Conservation (phyloP, 1,140 invertebrate species). For the Planococcus citri region DNA sequence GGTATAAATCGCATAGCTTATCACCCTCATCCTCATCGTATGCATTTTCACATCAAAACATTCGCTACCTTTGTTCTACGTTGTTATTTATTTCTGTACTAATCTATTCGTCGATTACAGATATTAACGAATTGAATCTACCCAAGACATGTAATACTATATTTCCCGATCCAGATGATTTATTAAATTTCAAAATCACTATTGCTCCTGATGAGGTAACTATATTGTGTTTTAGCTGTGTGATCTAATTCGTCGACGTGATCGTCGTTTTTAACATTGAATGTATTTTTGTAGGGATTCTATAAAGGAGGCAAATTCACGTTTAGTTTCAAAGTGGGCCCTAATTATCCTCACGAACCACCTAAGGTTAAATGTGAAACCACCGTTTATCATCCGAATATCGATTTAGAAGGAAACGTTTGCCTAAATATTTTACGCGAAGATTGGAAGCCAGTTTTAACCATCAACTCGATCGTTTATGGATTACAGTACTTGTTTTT, state of each 20-base stretch:
- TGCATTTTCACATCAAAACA: background rate
- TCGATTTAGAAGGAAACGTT: conserved; percentile 88
- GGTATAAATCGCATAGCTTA: conserved; percentile 47
- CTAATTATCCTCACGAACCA: conserved; percentile 91
- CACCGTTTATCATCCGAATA: conserved; percentile 89
- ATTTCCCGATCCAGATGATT: conserved; percentile 91
- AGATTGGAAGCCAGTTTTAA: conserved; percentile 98
- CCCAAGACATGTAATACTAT: conserved; percentile 93
- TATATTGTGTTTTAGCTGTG: conserved; percentile 22
- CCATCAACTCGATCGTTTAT: conserved; percentile 96
- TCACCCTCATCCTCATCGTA: too few species aligned
- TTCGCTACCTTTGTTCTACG: background rate
- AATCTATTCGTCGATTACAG: conserved; percentile 41
- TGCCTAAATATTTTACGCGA: conserved; percentile 90
- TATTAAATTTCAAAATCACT: conserved; percentile 89
- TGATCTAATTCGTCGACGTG: background rate
- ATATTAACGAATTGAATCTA: conserved; percentile 94
- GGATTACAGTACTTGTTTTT: conserved; percentile 94
- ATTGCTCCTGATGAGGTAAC: conserved; percentile 89
- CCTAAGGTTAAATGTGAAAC: conserved; percentile 93
- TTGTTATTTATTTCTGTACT: background rate
- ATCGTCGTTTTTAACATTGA: background rate
- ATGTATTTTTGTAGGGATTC: conserved; percentile 55
- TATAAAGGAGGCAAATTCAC: conserved; percentile 86
- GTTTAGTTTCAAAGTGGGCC: conserved; percentile 96